phyloP scores from a whole-genome alignment of 2,797 vertebrate genomes.

The Zenarchopterus dispar region DNA sequence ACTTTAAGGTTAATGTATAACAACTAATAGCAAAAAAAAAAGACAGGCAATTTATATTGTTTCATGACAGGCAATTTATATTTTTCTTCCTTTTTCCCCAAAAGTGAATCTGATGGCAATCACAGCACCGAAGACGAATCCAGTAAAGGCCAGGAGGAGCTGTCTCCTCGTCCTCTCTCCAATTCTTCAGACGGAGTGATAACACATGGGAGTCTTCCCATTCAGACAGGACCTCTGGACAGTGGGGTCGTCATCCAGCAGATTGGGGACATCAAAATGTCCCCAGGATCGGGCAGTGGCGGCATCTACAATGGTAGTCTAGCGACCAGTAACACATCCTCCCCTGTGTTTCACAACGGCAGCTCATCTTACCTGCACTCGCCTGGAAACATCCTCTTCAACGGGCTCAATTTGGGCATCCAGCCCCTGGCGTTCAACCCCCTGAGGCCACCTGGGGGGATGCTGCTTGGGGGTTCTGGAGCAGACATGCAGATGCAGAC shows the following conservation, averaged over 20 bases:
- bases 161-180: conserved; percentile 93
- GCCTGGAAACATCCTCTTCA: conserved; percentile 93
- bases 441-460: conserved; percentile 82
- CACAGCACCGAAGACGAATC: conserved; percentile 93
- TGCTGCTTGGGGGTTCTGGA: conserved; percentile 86
- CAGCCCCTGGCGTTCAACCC: conserved; percentile 89
- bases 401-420: conserved; percentile 91
- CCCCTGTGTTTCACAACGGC: conserved; percentile 92
- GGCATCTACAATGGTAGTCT: conserved; percentile 90
- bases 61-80: neutral
- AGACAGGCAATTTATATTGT: too few species aligned
- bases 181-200: conserved; percentile 86
- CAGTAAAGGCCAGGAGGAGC: conserved; percentile 96
- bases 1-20: too few species aligned
- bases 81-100: neutral
- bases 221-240: conserved; percentile 77
- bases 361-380: conserved; percentile 94
- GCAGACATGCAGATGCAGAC: conserved; percentile 88
- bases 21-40: too few species aligned
- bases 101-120: conserved; percentile 81
- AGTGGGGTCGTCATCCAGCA: conserved; percentile 92
- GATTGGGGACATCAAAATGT: conserved; percentile 95
- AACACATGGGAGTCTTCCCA: conserved; percentile 82
- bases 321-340: conserved; percentile 87
- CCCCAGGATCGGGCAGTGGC: conserved; percentile 86